Percentiles rank a stretch among this genome's conserved stretches.
Conservation (phyloP, 53 echinoderm and acorn worm genomes). For the Henricia sp. region DNA sequence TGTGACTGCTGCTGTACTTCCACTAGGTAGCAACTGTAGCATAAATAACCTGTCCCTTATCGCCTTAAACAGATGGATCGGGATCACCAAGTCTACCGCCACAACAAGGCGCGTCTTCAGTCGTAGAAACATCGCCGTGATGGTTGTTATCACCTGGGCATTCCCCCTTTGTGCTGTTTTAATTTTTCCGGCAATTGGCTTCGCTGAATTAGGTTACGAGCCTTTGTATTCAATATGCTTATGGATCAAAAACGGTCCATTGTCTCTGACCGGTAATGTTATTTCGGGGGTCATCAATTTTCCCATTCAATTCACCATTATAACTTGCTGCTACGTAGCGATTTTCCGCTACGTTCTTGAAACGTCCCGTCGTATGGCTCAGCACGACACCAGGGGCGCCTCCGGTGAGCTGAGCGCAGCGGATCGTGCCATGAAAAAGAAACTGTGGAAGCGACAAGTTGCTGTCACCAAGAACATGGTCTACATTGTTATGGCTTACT, state of each 20-base stretch:
- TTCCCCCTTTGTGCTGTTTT: slow-evolving; percentile 55
- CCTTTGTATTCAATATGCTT: slow-evolving; percentile 36
- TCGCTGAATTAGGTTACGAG: slow-evolving; percentile 50
- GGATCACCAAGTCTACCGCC: not conserved
- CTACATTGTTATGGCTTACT: slow-evolving; percentile 67
- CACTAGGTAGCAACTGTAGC: not conserved
- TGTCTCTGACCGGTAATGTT: slow-evolving; percentile 20
- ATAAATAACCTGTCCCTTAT: not conserved
- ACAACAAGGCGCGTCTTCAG: not conserved
- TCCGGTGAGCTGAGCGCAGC: not conserved
- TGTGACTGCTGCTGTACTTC: not conserved
- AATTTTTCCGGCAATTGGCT: slow-evolving; percentile 27
- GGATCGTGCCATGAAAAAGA: not conserved
- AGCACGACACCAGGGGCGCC: not conserved
- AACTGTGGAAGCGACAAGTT: slow-evolving; percentile 34
- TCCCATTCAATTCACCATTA: slow-evolving; percentile 24
- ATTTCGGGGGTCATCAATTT: slow-evolving; percentile 12
- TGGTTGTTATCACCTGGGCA: slow-evolving; percentile 20
- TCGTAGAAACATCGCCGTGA: not conserved
- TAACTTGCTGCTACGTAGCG: slow-evolving; percentile 46
- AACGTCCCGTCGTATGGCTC: not conserved
- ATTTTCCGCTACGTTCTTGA: slow-evolving; percentile 51
- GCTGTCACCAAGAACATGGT: slow-evolving; percentile 69
- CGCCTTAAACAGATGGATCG: slow-evolving; percentile 1
- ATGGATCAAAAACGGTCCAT: not conserved